Evolutionary conservation across 2,113 vertebrate genomes (phyloP).

Genomic region (Cavia porcellus): DNA sequence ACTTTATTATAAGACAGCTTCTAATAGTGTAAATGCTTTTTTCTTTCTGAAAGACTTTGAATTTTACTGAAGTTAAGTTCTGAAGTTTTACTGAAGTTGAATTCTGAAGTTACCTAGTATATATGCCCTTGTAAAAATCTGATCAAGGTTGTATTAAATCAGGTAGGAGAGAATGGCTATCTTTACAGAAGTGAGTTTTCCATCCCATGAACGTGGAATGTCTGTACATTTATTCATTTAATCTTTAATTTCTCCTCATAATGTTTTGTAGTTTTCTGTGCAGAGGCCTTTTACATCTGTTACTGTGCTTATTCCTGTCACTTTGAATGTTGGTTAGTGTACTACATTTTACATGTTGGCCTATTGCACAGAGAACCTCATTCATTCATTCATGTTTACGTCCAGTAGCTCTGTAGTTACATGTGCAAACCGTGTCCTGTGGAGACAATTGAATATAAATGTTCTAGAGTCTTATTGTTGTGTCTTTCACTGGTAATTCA

Average conservation of each 20-base stretch:
- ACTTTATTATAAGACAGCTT: neutral
- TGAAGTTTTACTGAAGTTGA: neutral
- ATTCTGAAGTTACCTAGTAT: neutral
- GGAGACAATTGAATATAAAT: neutral
- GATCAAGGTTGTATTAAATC: neutral
- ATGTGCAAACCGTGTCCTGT: neutral
- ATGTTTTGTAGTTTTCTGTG: neutral
- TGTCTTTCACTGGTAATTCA: neutral
- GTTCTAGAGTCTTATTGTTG: neutral
- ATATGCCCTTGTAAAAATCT: neutral
- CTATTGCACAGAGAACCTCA: neutral
- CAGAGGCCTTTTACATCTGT: neutral
- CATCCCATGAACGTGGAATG: neutral
- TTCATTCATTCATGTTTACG: neutral
- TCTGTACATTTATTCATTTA: neutral
- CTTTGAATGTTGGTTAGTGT: neutral
- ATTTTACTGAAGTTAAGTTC: neutral
- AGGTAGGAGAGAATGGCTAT: neutral
- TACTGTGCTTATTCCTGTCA: neutral
- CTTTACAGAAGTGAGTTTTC: neutral
- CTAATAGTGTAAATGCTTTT: neutral
- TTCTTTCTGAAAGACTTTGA: neutral
- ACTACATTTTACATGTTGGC: neutral
- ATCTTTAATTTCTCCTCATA: neutral
- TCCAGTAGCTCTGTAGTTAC: neutral